Base-by-base conservation (phyloP, 2,797 vertebrate genomes). In the Rhabdophis nuchalis region DNA sequence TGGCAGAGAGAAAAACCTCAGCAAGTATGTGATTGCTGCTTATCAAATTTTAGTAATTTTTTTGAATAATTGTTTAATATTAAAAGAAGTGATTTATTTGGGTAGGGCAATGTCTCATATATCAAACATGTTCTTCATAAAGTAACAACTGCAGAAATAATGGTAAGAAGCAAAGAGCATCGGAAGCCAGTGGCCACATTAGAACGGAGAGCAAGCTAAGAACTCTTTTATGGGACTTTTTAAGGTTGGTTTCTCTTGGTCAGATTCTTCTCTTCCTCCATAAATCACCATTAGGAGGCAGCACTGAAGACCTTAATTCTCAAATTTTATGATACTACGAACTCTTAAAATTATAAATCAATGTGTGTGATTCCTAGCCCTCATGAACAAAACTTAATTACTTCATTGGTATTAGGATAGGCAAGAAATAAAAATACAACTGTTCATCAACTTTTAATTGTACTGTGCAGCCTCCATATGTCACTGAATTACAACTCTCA, bases 21-120 rank as follows among this genome's bases (percentile, higher is more conserved):
- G 93, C 95, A 96, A 96, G 96, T 95, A 96, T 97, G 92, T 95
- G 95, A 96, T 96, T 96, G 94, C 95, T 96, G 94, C 96, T 97
- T 96, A 97, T 97, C 96, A 96, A 96, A 96, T 97, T 96, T 96
- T 96, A 94, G 95, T 96, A 96, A 96, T 97, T 96, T 97, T 50
- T 97, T 97, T 96, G 95, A 97, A 97, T 95, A 97, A 97, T 96
- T 91, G 95, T 87, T 97, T 96, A 96, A 97, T 96, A 96, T 95
- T 95, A 95, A 95, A 95, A 93, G 89, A 96, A 95, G 94, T 96
- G 95, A 97, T 96, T 96, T 96, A 96, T 27, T 96, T 96, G 94
- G 95, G 95, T 97, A 94, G 94, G 95, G 94, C 20, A 10, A 94
- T 94, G 95, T 93, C 94, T 96, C 72, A 87, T 95, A 92, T 94